Conservation (phyloP, 2,113 vertebrate species). For the Engraulis encrasicolus region DNA sequence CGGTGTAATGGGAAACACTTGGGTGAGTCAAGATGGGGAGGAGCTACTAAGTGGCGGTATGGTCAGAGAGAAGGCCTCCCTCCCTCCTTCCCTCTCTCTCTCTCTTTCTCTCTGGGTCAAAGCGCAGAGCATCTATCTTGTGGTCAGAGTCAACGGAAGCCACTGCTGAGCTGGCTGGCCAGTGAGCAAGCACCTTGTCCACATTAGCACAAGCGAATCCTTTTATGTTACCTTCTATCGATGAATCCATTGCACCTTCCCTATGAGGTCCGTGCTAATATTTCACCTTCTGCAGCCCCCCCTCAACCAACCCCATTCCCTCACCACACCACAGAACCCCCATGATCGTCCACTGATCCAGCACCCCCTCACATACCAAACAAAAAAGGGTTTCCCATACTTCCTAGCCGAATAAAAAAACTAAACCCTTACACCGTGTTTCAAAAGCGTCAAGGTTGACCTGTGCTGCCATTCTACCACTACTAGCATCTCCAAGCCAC, state of each 20-base stretch:
- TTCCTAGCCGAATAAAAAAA: constrained; percentile 48
- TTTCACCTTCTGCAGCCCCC: constrained; percentile 34
- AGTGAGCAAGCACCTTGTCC: constrained; percentile 62
- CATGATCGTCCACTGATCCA: too few species aligned
- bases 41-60: constrained; percentile 64
- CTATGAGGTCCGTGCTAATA: constrained; percentile 54
- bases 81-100: background rate
- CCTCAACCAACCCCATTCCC: background rate
- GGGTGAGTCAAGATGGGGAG: constrained; percentile 45
- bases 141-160: constrained; percentile 43
- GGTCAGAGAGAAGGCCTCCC: constrained; percentile 8
- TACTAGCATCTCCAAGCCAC: constrained; percentile 6
- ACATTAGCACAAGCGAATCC: constrained; percentile 58
- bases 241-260: constrained; percentile 65
- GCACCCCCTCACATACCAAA: background rate
- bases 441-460: constrained; percentile 46
- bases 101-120: constrained; percentile 13
- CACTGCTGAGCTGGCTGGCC: constrained; percentile 27
- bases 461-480: constrained; percentile 48
- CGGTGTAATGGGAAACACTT: constrained; percentile 73
- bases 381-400: constrained; percentile 23
- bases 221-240: constrained; percentile 64
- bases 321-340: too few species aligned
- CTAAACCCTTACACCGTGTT: constrained; percentile 39
- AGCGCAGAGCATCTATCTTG: constrained; percentile 43